Conservation (phyloP, 2,797 vertebrate species). For the Propithecus deckenii region DNA sequence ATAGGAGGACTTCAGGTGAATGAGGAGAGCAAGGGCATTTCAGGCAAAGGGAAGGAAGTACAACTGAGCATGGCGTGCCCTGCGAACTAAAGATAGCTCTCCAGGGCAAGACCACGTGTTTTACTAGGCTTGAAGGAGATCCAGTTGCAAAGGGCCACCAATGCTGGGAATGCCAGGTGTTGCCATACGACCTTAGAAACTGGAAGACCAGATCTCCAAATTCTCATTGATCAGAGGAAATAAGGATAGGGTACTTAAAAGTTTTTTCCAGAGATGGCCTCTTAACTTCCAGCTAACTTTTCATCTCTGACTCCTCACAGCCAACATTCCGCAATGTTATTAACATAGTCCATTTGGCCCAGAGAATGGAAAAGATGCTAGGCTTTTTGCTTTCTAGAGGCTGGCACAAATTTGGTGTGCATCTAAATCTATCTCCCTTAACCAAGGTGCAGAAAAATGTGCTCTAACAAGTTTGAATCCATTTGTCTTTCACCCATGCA, state of each 20-base stretch:
- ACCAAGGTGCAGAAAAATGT: neutral
- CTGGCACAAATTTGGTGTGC: neutral
- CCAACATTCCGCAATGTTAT: slow-evolving; percentile 31
- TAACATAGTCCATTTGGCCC: neutral
- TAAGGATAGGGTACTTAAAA: neutral
- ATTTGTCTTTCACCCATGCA: neutral
- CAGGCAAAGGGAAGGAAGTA: slow-evolving; percentile 34
- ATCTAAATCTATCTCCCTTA: neutral
- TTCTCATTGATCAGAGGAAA: neutral
- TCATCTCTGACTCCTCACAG: slow-evolving; percentile 23
- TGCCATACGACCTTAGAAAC: neutral
- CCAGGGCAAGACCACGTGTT: neutral
- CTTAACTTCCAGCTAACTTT: slow-evolving; percentile 27
- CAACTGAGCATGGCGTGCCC: neutral
- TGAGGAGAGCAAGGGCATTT: neutral
- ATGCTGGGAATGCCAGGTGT: neutral
- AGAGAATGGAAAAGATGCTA: slow-evolving; percentile 21
- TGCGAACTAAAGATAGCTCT: neutral
- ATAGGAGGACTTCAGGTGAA: neutral
- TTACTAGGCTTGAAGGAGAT: neutral
- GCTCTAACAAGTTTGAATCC: neutral
- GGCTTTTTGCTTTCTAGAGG: neutral
- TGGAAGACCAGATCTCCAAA: neutral
- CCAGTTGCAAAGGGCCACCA: neutral
- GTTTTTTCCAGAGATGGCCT: neutral